phyloP scores from a whole-genome alignment of 2,797 vertebrate species.

The Anableps anableps region DNA sequence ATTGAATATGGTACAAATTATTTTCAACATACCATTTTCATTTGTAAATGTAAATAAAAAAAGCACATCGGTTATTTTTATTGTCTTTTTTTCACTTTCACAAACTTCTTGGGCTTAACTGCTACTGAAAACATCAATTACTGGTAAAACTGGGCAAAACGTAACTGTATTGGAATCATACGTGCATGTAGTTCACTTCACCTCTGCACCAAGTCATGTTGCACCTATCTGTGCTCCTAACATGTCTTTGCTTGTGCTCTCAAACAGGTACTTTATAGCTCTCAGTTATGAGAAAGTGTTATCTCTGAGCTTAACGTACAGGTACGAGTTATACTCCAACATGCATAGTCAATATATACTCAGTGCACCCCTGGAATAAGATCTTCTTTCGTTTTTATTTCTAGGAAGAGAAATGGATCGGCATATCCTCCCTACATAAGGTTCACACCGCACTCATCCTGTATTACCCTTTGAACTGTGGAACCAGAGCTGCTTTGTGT shows the following conservation, averaged over 20 bases:
- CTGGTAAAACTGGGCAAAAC: too few species aligned
- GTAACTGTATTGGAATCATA: neutral
- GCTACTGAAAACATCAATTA: too few species aligned
- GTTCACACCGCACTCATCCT: constrained; percentile 62
- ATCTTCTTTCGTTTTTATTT: constrained; percentile 31
- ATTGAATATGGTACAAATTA: too few species aligned
- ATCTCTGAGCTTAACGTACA: constrained; percentile 80
- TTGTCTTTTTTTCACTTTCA: neutral
- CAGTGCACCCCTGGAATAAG: neutral
- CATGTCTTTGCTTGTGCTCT: neutral
- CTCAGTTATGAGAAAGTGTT: constrained; percentile 83
- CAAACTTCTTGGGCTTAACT: neutral
- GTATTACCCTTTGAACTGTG: neutral
- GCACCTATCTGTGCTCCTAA: neutral
- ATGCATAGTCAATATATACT: neutral
- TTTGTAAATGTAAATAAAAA: too few species aligned
- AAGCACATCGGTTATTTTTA: neutral
- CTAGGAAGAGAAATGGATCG: constrained; percentile 66
- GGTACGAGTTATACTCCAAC: constrained; percentile 73
- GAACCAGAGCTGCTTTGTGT: neutral
- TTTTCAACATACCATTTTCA: too few species aligned
- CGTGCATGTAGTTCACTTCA: too few species aligned
- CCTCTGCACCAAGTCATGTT: neutral
- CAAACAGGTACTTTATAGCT: constrained; percentile 89
- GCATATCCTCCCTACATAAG: constrained; percentile 90